These are phyloP conservation scores for Virgularia gustaviana DNA, from an alignment of 92 coral and sea anemone genomes.

Conservation along the genomic window DNA sequence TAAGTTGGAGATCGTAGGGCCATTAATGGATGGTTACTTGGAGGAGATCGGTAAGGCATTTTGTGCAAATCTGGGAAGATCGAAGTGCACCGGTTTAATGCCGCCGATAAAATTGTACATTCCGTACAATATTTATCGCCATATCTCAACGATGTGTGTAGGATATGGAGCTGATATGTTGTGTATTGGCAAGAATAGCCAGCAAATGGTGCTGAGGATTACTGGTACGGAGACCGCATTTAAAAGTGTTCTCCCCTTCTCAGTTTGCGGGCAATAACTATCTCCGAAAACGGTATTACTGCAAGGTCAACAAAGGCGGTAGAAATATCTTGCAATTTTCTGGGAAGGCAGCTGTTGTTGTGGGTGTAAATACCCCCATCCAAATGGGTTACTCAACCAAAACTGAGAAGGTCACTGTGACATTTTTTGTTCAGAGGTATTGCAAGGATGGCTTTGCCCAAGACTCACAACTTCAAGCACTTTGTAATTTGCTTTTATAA, in stretches of 20 bases:
- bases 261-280: conserved; percentile 32
- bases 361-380: conserved; percentile 35
- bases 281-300: conserved; percentile 36
- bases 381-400: neutral
- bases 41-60: too few species aligned
- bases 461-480: neutral
- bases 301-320: conserved; percentile 31
- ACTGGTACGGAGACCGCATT: conserved; percentile 12
- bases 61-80: too few species aligned
- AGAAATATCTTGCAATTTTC: neutral
- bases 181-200: neutral
- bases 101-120: conserved; percentile 9
- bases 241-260: conserved; percentile 34
- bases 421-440: neutral
- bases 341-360: conserved; percentile 40
- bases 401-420: neutral
- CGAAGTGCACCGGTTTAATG: conserved; percentile 46
- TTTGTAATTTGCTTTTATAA: neutral
- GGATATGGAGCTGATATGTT: conserved; percentile 34
- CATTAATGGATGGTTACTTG: too few species aligned
- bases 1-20: conserved; percentile 48
- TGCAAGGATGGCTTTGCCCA: neutral
- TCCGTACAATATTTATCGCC: conserved; percentile 27
- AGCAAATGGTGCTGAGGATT: conserved; percentile 9
- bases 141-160: conserved; percentile 11